These are phyloP conservation scores for Uloborus plumipes DNA, from an alignment of 2,888 invertebrate genomes.

Conservation along the genomic window DNA sequence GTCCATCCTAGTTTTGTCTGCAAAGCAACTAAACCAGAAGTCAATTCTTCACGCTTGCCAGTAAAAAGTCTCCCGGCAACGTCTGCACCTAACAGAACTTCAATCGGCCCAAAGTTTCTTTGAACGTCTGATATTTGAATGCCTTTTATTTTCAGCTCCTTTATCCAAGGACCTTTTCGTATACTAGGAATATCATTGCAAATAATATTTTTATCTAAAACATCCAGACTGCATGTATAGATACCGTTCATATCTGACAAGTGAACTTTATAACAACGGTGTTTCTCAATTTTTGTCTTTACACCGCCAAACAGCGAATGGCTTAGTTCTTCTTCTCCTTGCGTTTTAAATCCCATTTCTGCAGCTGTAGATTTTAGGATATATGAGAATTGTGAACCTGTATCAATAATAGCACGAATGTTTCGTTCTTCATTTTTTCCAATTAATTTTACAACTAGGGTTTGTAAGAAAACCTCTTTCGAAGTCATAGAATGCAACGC, in stretches of 20 bases:
- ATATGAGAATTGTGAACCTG: constrained; percentile 8
- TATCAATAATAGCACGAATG: constrained; percentile 12
- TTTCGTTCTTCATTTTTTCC: background rate
- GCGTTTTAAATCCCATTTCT: constrained; percentile 23
- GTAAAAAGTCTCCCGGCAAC: constrained; percentile 22
- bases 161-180: constrained; percentile 19
- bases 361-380: constrained; percentile 13
- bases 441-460: background rate
- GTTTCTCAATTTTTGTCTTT: constrained; percentile 5
- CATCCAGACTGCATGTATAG: background rate
- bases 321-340: constrained; percentile 18
- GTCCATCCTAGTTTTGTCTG: constrained; percentile 29
- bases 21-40: constrained; percentile 17
- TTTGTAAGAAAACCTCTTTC: constrained; percentile 19
- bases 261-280: constrained; percentile 22
- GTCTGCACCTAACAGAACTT: constrained; percentile 36
- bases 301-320: constrained; percentile 21
- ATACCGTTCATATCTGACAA: background rate
- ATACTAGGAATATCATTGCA: constrained; percentile 16
- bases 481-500: constrained; percentile 4
- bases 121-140: background rate
- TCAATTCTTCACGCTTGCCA: constrained; percentile 5
- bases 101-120: constrained; percentile 6
- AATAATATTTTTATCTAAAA: constrained; percentile 15
- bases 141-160: constrained; percentile 7